Evolutionary conservation across 1,140 invertebrate species (phyloP), one percentile per base, ranked within the genome.

Genomic region (Drosophila biarmipes): DNA sequence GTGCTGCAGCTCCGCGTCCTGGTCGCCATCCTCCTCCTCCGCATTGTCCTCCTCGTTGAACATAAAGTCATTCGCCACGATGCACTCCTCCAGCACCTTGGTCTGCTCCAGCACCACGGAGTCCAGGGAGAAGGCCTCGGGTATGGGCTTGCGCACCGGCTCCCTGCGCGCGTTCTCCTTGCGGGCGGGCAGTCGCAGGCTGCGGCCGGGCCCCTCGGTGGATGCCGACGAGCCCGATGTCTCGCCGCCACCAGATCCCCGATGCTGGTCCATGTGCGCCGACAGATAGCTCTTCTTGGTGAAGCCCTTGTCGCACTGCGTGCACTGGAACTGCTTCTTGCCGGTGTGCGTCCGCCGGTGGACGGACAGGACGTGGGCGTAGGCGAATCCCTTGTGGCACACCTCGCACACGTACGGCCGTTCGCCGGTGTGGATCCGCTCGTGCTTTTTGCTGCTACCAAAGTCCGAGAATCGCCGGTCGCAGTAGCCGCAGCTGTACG

Each of bases 341-440:
- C 94, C 94, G 0, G 94, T 95, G 69, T 95, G 95, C 1, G 94
- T 94, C 5, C 94, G 93, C 27, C 93, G 91, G 54, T 95, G 95
- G 19, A 94, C 92, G 6, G 94, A 93, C 11, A 95, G 82, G 52
- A 95, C 94, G 68, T 95, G 94, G 37, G 94, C 94, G 5, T 94
- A 93, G 59, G 95, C 95, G 89, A 96, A 96, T 2, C 95, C 94
- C 87, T 96, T 96, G 2, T 94, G 93, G 82, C 96, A 96, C 0
- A 93, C 94, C 0, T 93, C 93, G 59, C 96, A 96, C 48, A 94
- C 93, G 63, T 95, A 96, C 0, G 96, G 95, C 4, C 95, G 92
- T 74, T 96, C 96, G 0, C 97, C 97, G 2, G 95, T 97, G 90
- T 98, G 96, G 12, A 95, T 96, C 11, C 96, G 92, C 69, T 94